A percentile compares a stretch with the other conserved stretches of the same genome.
These are phyloP conservation scores for Gasterosteus nipponicus DNA, from an alignment of 2,113 vertebrate genomes.

Conservation along the genomic window DNA sequence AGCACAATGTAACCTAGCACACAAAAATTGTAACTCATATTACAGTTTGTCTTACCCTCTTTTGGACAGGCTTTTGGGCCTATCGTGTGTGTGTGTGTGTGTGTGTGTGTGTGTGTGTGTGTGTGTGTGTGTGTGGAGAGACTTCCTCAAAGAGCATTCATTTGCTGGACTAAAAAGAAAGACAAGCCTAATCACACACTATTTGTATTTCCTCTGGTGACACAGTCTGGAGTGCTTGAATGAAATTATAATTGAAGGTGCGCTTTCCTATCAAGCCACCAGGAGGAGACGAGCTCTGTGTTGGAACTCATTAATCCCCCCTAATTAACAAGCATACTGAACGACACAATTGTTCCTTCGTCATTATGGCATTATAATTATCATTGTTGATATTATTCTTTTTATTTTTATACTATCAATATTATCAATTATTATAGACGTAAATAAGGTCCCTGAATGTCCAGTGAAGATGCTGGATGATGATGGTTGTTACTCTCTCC, in stretches of 20 bases:
- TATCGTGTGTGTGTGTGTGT: background rate
- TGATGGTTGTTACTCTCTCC: background rate
- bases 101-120: background rate
- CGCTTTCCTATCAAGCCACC: constrained; percentile 56
- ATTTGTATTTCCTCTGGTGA: background rate
- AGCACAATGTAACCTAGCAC: background rate
- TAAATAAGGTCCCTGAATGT: background rate
- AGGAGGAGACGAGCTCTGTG: constrained; percentile 66
- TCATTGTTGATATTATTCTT: background rate
- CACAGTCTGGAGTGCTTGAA: background rate
- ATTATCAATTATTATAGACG: background rate
- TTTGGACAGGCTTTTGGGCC: background rate
- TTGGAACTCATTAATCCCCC: background rate
- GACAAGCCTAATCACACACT: background rate
- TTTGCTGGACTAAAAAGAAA: background rate
- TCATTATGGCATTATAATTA: background rate
- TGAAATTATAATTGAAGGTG: constrained; percentile 7
- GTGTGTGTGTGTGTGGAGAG: background rate
- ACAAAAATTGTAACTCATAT: background rate
- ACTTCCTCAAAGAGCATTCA: background rate
- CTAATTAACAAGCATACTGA: constrained; percentile 3
- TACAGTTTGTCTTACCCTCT: background rate
- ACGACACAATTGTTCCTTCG: background rate
- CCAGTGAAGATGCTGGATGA: background rate
- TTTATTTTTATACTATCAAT: background rate